A percentile compares a stretch with the other conserved stretches of the same genome.
phyloP scores from a whole-genome alignment of 2,113 vertebrate genomes.

The Petroica traversi region DNA sequence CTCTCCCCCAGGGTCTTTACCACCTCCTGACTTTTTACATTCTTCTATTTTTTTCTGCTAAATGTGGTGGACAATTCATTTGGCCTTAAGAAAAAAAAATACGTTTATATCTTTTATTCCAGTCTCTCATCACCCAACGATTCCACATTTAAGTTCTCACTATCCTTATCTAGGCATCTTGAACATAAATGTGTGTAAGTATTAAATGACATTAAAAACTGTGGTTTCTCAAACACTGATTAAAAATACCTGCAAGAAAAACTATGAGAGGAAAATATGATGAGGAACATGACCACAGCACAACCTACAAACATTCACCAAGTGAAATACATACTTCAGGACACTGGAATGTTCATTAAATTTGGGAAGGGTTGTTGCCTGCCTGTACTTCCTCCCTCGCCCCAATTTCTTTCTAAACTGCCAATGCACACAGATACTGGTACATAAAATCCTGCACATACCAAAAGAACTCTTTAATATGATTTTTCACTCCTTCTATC shows the following conservation, averaged over 20 bases:
- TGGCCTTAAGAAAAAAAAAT: not conserved
- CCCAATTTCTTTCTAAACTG: not conserved
- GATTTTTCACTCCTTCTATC: not conserved
- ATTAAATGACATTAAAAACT: not conserved
- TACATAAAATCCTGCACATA: not conserved
- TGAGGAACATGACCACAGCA: not conserved
- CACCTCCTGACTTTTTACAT: not conserved
- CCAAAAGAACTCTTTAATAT: not conserved
- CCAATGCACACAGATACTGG: not conserved
- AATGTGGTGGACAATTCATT: not conserved
- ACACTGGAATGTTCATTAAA: not conserved
- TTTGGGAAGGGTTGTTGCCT: not conserved
- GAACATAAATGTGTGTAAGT: rapidly evolving
- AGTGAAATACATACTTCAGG: not conserved
- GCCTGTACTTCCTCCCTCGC: rapidly evolving
- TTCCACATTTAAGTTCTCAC: rapidly evolving
- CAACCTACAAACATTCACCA: not conserved
- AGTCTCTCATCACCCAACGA: not conserved
- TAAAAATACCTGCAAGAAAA: not conserved
- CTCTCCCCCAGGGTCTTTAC: not conserved
- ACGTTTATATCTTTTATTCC: not conserved
- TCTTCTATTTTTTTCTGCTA: not conserved
- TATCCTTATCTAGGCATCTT: not conserved
- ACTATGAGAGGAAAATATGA: not conserved
- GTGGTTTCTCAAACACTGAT: not conserved